Evolutionary conservation across 2,888 invertebrate genomes (phyloP), one percentile per base, ranked within the genome.

Genomic region (Drosophila mercatorum): DNA sequence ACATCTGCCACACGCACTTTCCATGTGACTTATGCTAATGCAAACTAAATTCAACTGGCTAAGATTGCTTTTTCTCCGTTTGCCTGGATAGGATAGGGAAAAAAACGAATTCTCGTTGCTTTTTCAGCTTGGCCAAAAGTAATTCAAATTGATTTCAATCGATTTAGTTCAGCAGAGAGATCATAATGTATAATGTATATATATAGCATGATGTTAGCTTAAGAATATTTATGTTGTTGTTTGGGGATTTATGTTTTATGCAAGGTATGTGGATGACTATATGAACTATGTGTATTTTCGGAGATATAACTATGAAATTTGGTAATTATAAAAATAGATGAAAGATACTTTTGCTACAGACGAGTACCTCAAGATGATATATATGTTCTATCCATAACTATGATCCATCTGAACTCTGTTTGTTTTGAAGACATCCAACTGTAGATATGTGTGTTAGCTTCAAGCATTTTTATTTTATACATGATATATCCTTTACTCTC

Each of bases 31-130:
- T 57, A 41, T 55, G 58, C 28, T 58, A 52, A 66, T 61, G 17
- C 10, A 62, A 72, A 65, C 67, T 38, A 31, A 68, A 38, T 55
- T 41, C n/a, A 68, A 68, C 61, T 66, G 43, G 66, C 2, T 22
- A 22, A 1, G 22, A 22, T 22, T 22, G 22, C 1, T 1, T 1
- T 22, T 22, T 22, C 1, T 22, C 22, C 22, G 22, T 22, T 62
- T 11, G n/a, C 5, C 49, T n/a, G 17, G 0, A 17, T 0, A 17
- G 17, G 17, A n/a, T n/a, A n/a, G n/a, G n/a, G n/a, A n/a, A n/a
- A 17, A 17, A 17, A 17, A 17, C 17, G 17, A 17, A 17, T 17
- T 17, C 17, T 17, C 17, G 0, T 17, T 17, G 40, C 26, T 41
- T 41, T 55, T 55, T 10, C n/a, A n/a, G 53, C 6, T 40, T 40